phyloP scores from a whole-genome alignment of 2,888 invertebrate species.

The Aproaerema taeniolella region DNA sequence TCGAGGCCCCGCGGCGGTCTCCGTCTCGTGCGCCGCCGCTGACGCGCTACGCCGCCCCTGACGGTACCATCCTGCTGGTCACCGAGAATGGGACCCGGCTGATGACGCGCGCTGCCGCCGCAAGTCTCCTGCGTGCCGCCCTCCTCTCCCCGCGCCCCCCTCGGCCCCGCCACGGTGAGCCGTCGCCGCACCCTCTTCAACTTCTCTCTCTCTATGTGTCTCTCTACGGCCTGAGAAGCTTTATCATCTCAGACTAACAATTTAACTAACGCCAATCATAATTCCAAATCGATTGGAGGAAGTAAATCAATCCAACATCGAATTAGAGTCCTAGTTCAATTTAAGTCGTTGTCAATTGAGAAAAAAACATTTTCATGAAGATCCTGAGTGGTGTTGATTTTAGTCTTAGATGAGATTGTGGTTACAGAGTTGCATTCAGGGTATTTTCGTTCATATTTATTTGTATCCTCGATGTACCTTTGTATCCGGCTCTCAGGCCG shows the following conservation, averaged over 20 bases:
- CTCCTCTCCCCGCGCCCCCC: constrained; percentile 75
- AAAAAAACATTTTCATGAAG: too few relatives aligned
- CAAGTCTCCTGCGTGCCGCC: constrained; percentile 72
- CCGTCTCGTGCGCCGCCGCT: constrained; percentile 68
- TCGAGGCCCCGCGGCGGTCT: constrained; percentile 63
- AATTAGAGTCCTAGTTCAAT: too few relatives aligned
- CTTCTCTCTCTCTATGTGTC: constrained; percentile 66
- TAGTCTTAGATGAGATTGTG: too few relatives aligned
- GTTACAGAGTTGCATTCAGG: too few relatives aligned
- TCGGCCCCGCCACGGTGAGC: constrained; percentile 73
- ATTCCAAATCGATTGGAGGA: too few relatives aligned
- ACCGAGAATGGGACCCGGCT: constrained; percentile 80
- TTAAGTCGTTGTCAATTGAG: too few relatives aligned
- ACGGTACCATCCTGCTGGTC: constrained; percentile 80
- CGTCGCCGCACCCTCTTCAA: constrained; percentile 66
- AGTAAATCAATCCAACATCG: neutral
- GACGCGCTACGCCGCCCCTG: constrained; percentile 79
- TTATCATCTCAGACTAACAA: constrained; percentile 1
- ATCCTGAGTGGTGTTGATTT: too few relatives aligned
- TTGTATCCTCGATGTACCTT: too few relatives aligned
- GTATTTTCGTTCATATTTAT: too few relatives aligned
- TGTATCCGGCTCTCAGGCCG: constrained; percentile 29
- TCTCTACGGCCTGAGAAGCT: constrained; percentile 44
- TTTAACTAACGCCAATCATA: too few relatives aligned
- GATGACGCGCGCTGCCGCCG: constrained; percentile 73